These are phyloP conservation scores for Xanthorhoe spadicearia DNA, from an alignment of 2,888 invertebrate genomes.

Conservation along the genomic window DNA sequence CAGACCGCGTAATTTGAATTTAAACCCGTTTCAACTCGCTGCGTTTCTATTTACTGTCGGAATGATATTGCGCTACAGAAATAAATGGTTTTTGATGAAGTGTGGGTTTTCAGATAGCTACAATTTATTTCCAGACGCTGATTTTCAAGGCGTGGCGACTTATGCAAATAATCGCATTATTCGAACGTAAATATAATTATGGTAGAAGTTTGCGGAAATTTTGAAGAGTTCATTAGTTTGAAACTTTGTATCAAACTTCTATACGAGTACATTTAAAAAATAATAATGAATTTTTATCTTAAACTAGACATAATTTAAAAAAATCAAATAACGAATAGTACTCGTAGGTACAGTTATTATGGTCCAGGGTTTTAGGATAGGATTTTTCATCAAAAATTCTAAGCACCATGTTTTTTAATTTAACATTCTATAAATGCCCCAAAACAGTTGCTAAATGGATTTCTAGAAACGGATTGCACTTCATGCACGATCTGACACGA, in stretches of 20 bases:
- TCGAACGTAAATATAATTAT: not conserved
- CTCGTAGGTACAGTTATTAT: too few species aligned
- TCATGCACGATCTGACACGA: slow-evolving; percentile 34
- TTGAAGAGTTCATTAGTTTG: too few species aligned
- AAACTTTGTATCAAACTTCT: too few species aligned
- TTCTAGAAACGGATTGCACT: slow-evolving; percentile 20
- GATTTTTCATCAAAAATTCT: too few species aligned
- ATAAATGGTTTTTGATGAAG: slow-evolving; percentile 3
- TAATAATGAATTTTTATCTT: too few species aligned
- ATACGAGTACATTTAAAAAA: too few species aligned
- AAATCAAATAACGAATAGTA: too few species aligned
- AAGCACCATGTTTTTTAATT: not conserved
- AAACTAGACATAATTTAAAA: too few species aligned
- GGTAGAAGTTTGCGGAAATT: too few species aligned
- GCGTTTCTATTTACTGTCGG: slow-evolving; percentile 16
- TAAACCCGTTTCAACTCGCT: slow-evolving; percentile 25
- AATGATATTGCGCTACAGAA: slow-evolving; percentile 15
- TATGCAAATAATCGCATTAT: not conserved
- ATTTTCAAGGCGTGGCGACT: not conserved
- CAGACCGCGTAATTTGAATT: slow-evolving; percentile 34
- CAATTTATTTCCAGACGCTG: not conserved
- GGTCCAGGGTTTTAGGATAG: too few species aligned
- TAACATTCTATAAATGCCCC: not conserved
- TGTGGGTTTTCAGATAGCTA: not conserved
- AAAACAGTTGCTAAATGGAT: slow-evolving; percentile 1